These are phyloP conservation scores for Zenarchopterus dispar DNA, from an alignment of 2,797 vertebrate species.

Conservation along the genomic window DNA sequence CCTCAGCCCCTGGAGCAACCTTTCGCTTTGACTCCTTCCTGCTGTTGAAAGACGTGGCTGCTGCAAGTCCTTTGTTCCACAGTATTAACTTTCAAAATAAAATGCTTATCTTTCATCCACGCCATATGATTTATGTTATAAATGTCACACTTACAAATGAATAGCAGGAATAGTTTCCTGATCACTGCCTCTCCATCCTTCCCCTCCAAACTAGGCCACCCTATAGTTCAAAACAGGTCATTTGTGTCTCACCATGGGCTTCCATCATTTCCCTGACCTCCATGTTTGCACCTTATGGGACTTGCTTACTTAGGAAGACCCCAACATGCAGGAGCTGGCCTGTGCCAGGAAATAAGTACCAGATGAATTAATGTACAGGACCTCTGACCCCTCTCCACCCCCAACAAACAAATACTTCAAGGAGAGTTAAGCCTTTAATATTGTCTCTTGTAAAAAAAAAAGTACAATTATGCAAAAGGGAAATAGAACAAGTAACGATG, in stretches of 20 bases:
- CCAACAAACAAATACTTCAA: conserved; percentile 7
- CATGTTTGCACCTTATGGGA: conserved; percentile 52
- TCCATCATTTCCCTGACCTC: conserved; percentile 56
- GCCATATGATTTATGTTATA: conserved; percentile 50
- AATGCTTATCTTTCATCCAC: conserved; percentile 44
- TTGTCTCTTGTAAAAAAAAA: conserved; percentile 21
- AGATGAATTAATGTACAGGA: conserved; percentile 53
- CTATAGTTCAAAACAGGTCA: conserved; percentile 31
- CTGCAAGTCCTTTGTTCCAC: conserved; percentile 33
- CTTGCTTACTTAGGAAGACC: conserved; percentile 56
- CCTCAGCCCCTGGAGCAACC: conserved; percentile 39
- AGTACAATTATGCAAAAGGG: background rate
- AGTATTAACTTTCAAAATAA: conserved; percentile 44
- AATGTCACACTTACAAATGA: conserved; percentile 18
- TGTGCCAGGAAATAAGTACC: conserved; percentile 39
- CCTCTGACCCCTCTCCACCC: conserved; percentile 32
- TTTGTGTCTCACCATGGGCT: conserved; percentile 47
- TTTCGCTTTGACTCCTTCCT: conserved; percentile 38
- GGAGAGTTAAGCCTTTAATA: conserved; percentile 21
- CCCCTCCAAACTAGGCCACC: conserved; percentile 13
- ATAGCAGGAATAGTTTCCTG: conserved; percentile 17
- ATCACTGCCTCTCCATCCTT: background rate
- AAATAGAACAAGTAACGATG: too few species aligned
- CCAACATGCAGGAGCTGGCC: conserved; percentile 23
- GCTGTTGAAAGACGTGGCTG: conserved; percentile 31